Evolutionary conservation across 2,797 vertebrate genomes (phyloP).

Genomic region (Tenualosa ilisha): DNA sequence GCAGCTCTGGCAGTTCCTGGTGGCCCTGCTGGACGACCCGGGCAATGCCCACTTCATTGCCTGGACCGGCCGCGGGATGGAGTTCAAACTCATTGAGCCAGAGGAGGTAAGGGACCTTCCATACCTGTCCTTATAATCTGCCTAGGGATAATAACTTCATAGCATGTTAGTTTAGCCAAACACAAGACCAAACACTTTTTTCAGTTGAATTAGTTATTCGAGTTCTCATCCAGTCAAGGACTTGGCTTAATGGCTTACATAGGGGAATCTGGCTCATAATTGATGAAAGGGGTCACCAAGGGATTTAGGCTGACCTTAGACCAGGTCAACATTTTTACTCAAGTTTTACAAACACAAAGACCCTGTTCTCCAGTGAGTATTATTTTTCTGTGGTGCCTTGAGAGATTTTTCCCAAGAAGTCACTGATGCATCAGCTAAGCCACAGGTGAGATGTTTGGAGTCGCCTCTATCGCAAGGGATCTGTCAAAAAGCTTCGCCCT

Average conservation of each 20-base stretch:
- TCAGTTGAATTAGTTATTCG: too few relatives aligned
- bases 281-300: neutral
- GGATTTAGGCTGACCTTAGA: neutral
- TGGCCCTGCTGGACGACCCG: conserved; percentile 90
- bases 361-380: conserved; percentile 3
- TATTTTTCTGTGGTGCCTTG: neutral
- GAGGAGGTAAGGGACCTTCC: conserved; percentile 82
- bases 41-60: conserved; percentile 94
- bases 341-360: neutral
- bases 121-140: neutral
- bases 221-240: too few relatives aligned
- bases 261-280: neutral
- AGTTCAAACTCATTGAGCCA: conserved; percentile 98
- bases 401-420: neutral
- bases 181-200: too few relatives aligned
- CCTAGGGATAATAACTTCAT: neutral
- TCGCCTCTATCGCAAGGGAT: neutral
- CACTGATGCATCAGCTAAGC: neutral
- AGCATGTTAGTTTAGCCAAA: too few relatives aligned
- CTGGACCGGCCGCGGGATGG: conserved; percentile 98
- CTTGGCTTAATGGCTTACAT: too few relatives aligned
- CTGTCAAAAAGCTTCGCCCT: conserved; percentile 35
- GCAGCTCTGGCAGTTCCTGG: conserved; percentile 97
- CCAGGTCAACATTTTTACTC: neutral
- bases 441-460: neutral